These are phyloP conservation scores for Philonicus albiceps DNA, from an alignment of 2,888 invertebrate genomes.

Conservation along the genomic window DNA sequence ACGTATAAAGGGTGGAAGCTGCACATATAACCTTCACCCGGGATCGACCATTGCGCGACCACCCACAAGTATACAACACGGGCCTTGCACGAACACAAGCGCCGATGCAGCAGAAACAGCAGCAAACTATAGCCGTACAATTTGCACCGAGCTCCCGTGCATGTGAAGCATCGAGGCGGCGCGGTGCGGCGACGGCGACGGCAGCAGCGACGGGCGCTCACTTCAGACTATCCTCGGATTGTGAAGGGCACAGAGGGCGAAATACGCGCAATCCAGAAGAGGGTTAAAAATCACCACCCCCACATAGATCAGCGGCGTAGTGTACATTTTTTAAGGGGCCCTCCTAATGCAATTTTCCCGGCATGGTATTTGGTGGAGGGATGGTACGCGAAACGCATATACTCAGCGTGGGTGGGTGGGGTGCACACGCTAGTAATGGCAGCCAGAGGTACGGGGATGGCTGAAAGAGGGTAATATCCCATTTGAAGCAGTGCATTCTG, in stretches of 20 bases:
- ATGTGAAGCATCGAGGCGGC: not conserved
- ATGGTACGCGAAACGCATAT: conserved; percentile 6
- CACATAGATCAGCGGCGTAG: conserved; percentile 32
- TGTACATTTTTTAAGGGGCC: conserved; percentile 18
- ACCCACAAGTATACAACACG: conserved; percentile 18
- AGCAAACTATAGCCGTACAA: not conserved
- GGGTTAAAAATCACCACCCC: conserved; percentile 38
- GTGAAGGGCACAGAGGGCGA: conserved; percentile 34
- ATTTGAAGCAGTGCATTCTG: conserved; percentile 42
- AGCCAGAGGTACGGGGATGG: conserved; percentile 18
- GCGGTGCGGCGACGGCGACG: too few relatives aligned
- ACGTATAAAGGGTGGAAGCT: conserved; percentile 23
- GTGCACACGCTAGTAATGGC: conserved; percentile 39
- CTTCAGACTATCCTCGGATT: conserved; percentile 16
- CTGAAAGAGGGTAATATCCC: conserved; percentile 34
- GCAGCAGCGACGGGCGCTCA: not conserved
- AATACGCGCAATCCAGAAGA: conserved; percentile 39
- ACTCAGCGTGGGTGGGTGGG: not conserved
- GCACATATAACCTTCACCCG: conserved; percentile 38
- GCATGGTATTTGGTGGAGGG: not conserved
- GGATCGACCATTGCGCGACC: conserved; percentile 37
- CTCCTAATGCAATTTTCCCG: conserved; percentile 23
- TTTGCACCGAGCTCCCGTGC: not conserved
- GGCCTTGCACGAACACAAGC: not conserved
- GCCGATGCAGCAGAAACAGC: not conserved